Percentiles rank a stretch among this genome's conserved stretches.
phyloP scores from a whole-genome alignment of 2,888 invertebrate genomes.

The Macrosoma leucophasiata region DNA sequence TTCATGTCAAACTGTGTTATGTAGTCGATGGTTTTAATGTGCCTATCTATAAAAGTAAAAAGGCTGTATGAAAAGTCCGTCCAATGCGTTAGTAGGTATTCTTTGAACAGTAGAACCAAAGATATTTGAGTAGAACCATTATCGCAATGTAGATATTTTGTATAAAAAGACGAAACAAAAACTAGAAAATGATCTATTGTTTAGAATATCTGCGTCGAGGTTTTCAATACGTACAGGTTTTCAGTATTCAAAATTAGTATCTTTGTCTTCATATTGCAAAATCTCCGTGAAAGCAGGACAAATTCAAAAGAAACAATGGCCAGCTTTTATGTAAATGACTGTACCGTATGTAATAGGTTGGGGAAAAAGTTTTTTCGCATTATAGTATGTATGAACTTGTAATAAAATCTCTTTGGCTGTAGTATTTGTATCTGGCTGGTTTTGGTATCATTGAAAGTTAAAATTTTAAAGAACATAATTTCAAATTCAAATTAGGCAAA shows the following conservation, averaged over 20 bases:
- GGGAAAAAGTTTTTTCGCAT: neutral
- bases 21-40: too few species aligned
- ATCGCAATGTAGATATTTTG: too few species aligned
- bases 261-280: conserved; percentile 48
- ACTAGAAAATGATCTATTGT: too few species aligned
- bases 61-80: too few species aligned
- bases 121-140: too few species aligned
- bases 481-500: too few species aligned
- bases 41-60: too few species aligned
- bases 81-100: too few species aligned
- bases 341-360: conserved; percentile 18
- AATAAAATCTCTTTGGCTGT: neutral
- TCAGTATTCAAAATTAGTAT: conserved; percentile 41
- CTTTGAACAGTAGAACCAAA: too few species aligned
- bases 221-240: conserved; percentile 39
- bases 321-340: conserved; percentile 57
- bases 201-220: too few species aligned
- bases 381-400: neutral
- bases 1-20: too few species aligned
- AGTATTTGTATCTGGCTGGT: neutral
- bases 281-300: conserved; percentile 42
- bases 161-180: too few species aligned
- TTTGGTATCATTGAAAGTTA: neutral
- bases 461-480: neutral
- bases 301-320: conserved; percentile 53